phyloP scores from a whole-genome alignment of 2,888 invertebrate species.

The Patella ulyssiponensis region DNA sequence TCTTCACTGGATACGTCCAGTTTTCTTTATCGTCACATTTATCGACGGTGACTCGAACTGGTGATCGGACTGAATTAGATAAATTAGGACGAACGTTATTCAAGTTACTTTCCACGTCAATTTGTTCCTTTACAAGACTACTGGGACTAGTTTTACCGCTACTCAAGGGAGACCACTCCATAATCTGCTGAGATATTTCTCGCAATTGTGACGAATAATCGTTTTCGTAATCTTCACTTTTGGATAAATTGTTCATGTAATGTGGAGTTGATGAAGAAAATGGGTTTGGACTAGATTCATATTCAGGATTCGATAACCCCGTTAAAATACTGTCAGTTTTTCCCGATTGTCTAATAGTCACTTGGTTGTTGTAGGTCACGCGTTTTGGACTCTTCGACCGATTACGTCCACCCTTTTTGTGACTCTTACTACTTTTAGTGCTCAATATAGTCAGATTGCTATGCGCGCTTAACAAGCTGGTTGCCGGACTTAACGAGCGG shows the following conservation, averaged over 20 bases:
- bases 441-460: slow-evolving; percentile 25
- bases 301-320: slow-evolving; percentile 48
- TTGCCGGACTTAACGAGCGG: slow-evolving; percentile 56
- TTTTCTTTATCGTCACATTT: not conserved
- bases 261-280: slow-evolving; percentile 12
- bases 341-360: slow-evolving; percentile 59
- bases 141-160: slow-evolving; percentile 10
- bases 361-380: slow-evolving; percentile 61
- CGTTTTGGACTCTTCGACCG: slow-evolving; percentile 60
- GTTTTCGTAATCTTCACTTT: slow-evolving; percentile 45
- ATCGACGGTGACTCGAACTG: not conserved
- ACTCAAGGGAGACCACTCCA: slow-evolving; percentile 47
- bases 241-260: slow-evolving; percentile 30
- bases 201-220: slow-evolving; percentile 56
- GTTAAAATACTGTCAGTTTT: slow-evolving; percentile 46
- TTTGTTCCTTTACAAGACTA: slow-evolving; percentile 33
- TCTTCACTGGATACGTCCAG: not conserved
- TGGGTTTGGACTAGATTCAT: slow-evolving; percentile 29
- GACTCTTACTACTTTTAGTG: slow-evolving; percentile 11
- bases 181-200: slow-evolving; percentile 58
- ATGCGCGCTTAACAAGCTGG: slow-evolving; percentile 48
- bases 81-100: not conserved
- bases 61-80: not conserved
- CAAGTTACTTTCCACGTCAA: slow-evolving; percentile 19
- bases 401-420: slow-evolving; percentile 22